phyloP scores from a whole-genome alignment of 2,888 invertebrate species.

The Cantharis nigra region DNA sequence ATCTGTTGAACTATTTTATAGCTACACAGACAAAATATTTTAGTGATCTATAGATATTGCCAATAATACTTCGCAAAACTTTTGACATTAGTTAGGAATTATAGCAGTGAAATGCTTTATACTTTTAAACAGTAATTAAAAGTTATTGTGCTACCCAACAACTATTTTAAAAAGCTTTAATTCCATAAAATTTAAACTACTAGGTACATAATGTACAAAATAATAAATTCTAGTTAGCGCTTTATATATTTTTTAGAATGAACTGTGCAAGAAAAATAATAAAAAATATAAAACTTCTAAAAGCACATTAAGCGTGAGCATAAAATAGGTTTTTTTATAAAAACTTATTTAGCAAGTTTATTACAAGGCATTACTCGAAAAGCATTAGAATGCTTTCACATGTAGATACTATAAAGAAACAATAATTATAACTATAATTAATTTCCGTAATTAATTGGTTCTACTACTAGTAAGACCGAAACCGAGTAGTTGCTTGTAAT shows the following conservation, averaged over 20 bases:
- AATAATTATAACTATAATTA: neutral
- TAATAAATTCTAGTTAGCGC: neutral
- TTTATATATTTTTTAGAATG: neutral
- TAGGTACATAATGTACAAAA: neutral
- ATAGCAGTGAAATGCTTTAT: too few species aligned
- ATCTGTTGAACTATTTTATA: too few species aligned
- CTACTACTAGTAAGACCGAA: accelerated
- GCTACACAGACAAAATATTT: too few species aligned
- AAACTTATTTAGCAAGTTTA: neutral
- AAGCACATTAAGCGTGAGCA: neutral
- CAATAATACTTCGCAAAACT: too few species aligned
- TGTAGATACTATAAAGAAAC: neutral
- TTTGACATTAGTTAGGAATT: too few species aligned
- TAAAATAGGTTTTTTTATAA: neutral
- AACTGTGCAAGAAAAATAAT: neutral
- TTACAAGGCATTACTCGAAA: neutral
- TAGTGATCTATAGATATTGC: too few species aligned
- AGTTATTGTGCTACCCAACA: neutral
- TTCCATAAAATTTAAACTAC: neutral
- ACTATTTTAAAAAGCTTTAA: neutral
- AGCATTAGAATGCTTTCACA: neutral
- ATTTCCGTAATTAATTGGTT: neutral
- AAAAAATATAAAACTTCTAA: neutral
- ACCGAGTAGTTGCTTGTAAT: neutral
- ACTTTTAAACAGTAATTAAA: neutral